Evolutionary conservation across 2,888 invertebrate genomes (phyloP), one percentile per base, ranked within the genome.

Genomic region (Heterodera filipjevi): DNA sequence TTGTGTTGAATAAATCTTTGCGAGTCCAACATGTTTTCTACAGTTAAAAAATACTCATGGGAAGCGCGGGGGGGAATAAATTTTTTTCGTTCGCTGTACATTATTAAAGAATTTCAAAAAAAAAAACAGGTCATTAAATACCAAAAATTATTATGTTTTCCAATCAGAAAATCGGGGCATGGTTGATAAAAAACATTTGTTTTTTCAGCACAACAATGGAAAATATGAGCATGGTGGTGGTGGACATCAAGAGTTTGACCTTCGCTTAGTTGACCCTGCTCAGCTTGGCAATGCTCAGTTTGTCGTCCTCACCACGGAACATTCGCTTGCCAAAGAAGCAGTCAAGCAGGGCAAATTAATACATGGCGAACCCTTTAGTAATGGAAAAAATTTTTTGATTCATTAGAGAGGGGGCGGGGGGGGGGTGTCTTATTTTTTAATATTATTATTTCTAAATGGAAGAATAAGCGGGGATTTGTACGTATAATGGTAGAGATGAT

Each of bases 231-330:
- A 66, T 46, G 30, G n/a, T 35, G 30, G n/a, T 35, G 73, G 82
- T 32, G 86, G 86, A 53, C 19, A 49, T 16, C 49, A 49, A 49
- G 39, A 73, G n/a, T 77, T 87, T 22, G 87, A 87, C 80, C 74
- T 87, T 30, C 79, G 87, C 12, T 71, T 87, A 12, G 14, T 46
- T 2, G 81, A 86, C 77, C 82, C 86, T 5, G 46, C 76, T 22
- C 76, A 85, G 35, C 77, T 88, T n/a, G 78, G 81, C 19, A 76
- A 77, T 30, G 85, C 85, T 3, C 76, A 82, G 32, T 87, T 88
- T 76, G 33, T 87, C 19, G 71, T 88, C n/a, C 39, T 87, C 39
- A 79, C 77, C 19, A 78, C 79, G 46, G 79, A 79, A 3, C 87
- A 87, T 82, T 76, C 85, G 12, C 64, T 88, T 6, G 84, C 81